A percentile compares a stretch with the other conserved stretches of the same genome.
phyloP scores from a whole-genome alignment of 1,140 invertebrate genomes.

The Diorhabda sublineata region DNA sequence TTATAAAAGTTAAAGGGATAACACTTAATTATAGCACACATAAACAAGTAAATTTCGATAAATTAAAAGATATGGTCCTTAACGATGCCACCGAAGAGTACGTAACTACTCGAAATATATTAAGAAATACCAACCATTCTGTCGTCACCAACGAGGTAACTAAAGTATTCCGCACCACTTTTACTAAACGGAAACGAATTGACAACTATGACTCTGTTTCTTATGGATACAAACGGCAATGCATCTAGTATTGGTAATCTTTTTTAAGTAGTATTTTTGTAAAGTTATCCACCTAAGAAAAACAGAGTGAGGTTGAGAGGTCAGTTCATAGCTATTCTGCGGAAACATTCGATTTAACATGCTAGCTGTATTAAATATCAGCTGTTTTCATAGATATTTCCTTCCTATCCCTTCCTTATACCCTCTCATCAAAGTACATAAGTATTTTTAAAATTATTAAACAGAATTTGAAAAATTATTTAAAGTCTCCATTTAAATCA shows the following conservation, averaged over 20 bases:
- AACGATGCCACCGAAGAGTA: not conserved
- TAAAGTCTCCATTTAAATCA: too few relatives aligned
- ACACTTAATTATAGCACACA: conserved; percentile 10
- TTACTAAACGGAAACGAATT: not conserved
- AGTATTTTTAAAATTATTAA: too few relatives aligned
- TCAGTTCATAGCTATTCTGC: not conserved
- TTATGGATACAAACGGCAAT: not conserved
- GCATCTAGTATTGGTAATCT: not conserved
- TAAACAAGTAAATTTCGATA: not conserved
- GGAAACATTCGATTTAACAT: not conserved
- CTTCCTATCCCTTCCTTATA: too few relatives aligned
- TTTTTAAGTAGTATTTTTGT: not conserved
- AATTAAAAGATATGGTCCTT: not conserved
- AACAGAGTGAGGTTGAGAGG: not conserved
- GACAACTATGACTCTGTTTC: not conserved
- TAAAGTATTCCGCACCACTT: not conserved
- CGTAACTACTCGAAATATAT: not conserved
- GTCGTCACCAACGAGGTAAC: not conserved
- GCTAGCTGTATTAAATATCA: not conserved
- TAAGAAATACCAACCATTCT: not conserved
- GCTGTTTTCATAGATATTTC: not conserved
- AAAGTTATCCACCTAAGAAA: not conserved
- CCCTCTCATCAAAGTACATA: too few relatives aligned
- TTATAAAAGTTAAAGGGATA: conserved; percentile 13
- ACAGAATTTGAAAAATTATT: too few relatives aligned